Evolutionary conservation across 2,888 invertebrate genomes (phyloP), one percentile per base, ranked within the genome.

Genomic region (Branchellion lobata): DNA sequence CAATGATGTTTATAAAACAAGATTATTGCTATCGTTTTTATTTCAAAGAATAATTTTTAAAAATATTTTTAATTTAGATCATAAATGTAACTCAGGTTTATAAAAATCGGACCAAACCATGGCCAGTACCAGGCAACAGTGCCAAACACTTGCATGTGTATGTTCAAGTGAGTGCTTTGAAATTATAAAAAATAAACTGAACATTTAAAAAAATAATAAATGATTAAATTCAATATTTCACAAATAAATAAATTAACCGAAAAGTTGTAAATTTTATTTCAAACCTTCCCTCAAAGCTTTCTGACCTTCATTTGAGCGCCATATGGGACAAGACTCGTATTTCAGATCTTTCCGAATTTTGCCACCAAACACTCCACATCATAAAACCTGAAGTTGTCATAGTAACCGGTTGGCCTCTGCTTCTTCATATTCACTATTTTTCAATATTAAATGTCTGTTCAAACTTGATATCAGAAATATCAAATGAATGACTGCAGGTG

Each of bases 301-400:
- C 94, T 81, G 95, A 95, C 88, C 90, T 95, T 82, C 95, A 95
- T 86, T 91, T 95, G 81, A 95, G 94, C 87, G 91, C 92, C 87
- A 94, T 93, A 86, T 90, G 91, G 85, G 94, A 94, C 86, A 90
- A 90, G 61, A 89, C 90, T 14, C 90, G 95, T 85, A 92, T 92
- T 85, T 90, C 91, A 47, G 92, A 94, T 84, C 91, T 95, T 80
- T 90, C 91, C 85, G 91, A 92, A 85, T 95, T 95, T 88, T 93
- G 93, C 87, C 91, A 91, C 82, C 89, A 89, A 81, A 93, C 93
- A 51, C 89, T 95, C 0, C 90, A 90, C 85, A 89, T 90, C 78
- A 92, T 95, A 81, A 91, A 91, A 83, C 95, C 95, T 47, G 86
- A 89, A 18, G 89, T 94, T 81, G 94, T 95, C 29, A 88, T 95